Conservation (phyloP, 2,888 invertebrate genomes). For the Drosophila longiperda region DNA sequence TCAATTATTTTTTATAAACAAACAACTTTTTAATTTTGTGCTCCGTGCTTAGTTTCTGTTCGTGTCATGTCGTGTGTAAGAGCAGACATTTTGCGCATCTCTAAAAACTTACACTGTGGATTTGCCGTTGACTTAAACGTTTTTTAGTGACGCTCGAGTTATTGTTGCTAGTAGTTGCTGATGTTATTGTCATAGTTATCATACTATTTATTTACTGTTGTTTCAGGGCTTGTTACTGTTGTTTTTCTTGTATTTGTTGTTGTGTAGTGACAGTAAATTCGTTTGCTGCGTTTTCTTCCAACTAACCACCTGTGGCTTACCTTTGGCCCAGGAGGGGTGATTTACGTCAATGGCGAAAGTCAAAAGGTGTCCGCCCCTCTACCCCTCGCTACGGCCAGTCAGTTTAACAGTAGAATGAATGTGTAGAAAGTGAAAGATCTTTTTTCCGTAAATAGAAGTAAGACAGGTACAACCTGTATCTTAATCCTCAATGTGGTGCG, state of each 20-base stretch:
- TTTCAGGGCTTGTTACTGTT: conserved; percentile 33
- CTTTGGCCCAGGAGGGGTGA: conserved; percentile 15
- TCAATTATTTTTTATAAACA: neutral
- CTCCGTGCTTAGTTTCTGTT: neutral
- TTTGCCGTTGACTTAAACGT: conserved; percentile 62
- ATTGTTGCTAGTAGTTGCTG: conserved; percentile 41
- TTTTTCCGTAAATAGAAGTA: neutral
- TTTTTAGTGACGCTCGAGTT: conserved; percentile 72
- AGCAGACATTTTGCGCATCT: conserved; percentile 9
- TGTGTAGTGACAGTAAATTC: conserved; percentile 49
- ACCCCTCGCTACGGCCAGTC: conserved; percentile 14
- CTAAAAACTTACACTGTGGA: conserved; percentile 21
- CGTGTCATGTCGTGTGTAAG: neutral
- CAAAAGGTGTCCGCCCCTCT: conserved; percentile 21
- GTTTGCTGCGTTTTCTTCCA: conserved; percentile 44
- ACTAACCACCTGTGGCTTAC: conserved; percentile 35
- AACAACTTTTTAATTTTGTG: neutral
- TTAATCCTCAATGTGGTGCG: conserved; percentile 20
- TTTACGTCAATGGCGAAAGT: conserved; percentile 44
- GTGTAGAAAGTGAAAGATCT: conserved; percentile 67
- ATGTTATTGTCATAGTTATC: conserved; percentile 27
- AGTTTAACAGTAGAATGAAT: conserved; percentile 59
- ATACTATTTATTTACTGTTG: conserved; percentile 30
- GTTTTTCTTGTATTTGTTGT: conserved; percentile 4
- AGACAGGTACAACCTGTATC: conserved; percentile 32